Percentiles rank a stretch among this genome's conserved stretches.
phyloP scores from a whole-genome alignment of 2,113 vertebrate species.

The Fregetta grallaria region DNA sequence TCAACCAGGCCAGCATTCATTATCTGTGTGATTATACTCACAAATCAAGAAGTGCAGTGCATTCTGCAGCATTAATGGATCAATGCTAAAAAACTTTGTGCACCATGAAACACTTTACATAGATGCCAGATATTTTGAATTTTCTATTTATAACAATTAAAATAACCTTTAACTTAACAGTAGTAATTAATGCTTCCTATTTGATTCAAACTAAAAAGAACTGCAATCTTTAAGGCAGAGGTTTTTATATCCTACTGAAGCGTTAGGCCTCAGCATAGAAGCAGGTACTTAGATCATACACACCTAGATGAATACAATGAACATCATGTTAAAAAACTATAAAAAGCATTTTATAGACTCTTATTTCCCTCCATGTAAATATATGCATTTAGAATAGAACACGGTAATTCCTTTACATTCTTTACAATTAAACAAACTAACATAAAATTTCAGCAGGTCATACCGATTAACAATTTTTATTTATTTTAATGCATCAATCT shows the following conservation, averaged over 20 bases:
- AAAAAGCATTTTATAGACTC: neutral
- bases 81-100: neutral
- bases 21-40: neutral
- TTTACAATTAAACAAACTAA: neutral
- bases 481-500: neutral
- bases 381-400: neutral
- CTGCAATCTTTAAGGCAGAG: neutral
- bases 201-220: neutral
- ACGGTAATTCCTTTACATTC: neutral
- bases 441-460: neutral
- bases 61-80: neutral
- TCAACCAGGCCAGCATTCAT: neutral
- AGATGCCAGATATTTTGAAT: neutral
- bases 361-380: neutral
- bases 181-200: neutral
- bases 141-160: neutral
- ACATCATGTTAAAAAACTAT: neutral
- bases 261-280: neutral
- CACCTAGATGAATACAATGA: neutral
- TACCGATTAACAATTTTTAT: neutral
- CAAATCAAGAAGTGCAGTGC: neutral
- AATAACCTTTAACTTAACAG: neutral
- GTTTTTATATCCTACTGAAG: neutral
- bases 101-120: neutral
- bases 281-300: neutral